Percentiles rank a stretch among this genome's conserved stretches.
These are phyloP conservation scores for Chlorospingus flavigularis DNA, from an alignment of 2,797 vertebrate genomes.

Conservation along the genomic window DNA sequence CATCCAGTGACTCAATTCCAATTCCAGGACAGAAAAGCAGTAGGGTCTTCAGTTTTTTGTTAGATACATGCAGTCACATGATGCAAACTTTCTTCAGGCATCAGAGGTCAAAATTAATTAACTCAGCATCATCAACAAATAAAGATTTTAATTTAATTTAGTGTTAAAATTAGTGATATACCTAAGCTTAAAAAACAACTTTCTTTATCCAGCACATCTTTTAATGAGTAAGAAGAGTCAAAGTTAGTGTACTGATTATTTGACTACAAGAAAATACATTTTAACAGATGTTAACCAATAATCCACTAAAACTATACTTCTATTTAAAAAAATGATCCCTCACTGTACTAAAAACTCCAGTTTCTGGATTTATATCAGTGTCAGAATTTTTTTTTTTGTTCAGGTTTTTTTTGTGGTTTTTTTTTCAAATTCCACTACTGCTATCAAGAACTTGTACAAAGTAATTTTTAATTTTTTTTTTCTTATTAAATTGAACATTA, in stretches of 20 bases:
- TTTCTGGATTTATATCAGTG: neutral
- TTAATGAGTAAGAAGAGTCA: neutral
- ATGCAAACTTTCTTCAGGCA: neutral
- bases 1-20: neutral
- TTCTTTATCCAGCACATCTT: neutral
- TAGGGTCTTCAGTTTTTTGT: neutral
- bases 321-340: neutral
- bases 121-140: neutral
- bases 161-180: neutral
- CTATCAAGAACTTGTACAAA: neutral
- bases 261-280: neutral
- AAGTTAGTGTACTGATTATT: neutral
- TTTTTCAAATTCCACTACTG: neutral
- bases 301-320: neutral
- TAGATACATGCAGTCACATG: neutral
- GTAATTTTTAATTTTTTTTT: neutral
- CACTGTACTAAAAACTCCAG: neutral
- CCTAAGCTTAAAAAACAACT: neutral
- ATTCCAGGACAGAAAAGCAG: neutral
- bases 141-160: neutral
- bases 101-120: neutral
- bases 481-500: neutral
- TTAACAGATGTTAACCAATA: neutral
- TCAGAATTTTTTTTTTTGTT: neutral
- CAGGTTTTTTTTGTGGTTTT: neutral